Evolutionary conservation across 2,113 vertebrate species (phyloP).

Genomic region (Steatornis caripensis): DNA sequence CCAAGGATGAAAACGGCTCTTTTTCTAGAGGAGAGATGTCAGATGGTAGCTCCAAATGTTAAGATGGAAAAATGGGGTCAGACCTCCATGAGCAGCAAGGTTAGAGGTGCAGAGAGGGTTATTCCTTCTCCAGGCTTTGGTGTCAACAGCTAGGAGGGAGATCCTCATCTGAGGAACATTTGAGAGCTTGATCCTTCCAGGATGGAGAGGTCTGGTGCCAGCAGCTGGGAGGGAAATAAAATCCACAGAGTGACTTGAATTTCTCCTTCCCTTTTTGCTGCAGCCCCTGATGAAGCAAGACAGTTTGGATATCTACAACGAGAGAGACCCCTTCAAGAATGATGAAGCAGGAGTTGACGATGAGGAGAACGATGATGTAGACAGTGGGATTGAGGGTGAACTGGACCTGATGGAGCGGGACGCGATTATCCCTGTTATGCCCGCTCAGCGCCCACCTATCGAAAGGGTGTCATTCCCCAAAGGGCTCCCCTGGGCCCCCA

Average conservation of each 20-base stretch:
- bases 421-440: constrained; percentile 74
- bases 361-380: constrained; percentile 84
- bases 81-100: background rate
- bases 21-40: background rate
- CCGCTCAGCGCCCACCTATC: constrained; percentile 56
- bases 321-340: constrained; percentile 94
- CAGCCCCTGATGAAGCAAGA: constrained; percentile 95
- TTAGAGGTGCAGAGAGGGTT: background rate
- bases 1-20: background rate
- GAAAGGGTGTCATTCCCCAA: constrained; percentile 91
- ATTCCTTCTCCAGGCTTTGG: background rate
- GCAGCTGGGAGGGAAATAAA: background rate
- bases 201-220: background rate
- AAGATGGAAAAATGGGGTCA: background rate
- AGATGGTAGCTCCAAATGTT: background rate
- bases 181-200: background rate
- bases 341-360: constrained; percentile 87
- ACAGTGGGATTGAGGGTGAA: constrained; percentile 85
- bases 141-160: background rate
- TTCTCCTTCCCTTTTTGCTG: background rate
- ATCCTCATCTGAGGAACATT: background rate
- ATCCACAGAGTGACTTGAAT: background rate
- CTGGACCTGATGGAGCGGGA: constrained; percentile 90
- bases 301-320: constrained; percentile 95
- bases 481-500: constrained; percentile 95